These are phyloP conservation scores for Scatophagus argus DNA, from an alignment of 2,113 vertebrate genomes.

Conservation along the genomic window DNA sequence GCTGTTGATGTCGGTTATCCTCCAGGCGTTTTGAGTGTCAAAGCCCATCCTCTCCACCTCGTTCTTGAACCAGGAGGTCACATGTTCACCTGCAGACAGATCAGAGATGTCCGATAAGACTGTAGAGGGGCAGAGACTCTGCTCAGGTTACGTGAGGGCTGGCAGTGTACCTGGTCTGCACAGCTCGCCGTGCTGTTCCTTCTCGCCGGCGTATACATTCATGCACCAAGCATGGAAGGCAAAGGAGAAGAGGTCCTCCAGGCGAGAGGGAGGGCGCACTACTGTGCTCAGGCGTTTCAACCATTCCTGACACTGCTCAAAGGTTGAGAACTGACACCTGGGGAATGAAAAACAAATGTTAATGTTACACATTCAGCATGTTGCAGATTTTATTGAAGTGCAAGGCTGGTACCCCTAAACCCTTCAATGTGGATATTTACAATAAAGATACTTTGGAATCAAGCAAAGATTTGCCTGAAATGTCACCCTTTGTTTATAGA, in stretches of 20 bases:
- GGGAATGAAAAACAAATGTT: not conserved
- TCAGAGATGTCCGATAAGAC: slow-evolving; percentile 54
- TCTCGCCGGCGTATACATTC: slow-evolving; percentile 94
- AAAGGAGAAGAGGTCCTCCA: slow-evolving; percentile 97
- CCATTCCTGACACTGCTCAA: slow-evolving; percentile 98
- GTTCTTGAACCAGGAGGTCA: slow-evolving; percentile 95
- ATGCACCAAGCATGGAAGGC: slow-evolving; percentile 98
- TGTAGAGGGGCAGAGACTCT: not conserved
- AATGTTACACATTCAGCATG: not conserved
- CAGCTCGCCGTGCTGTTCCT: slow-evolving; percentile 95
- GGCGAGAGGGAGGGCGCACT: slow-evolving; percentile 90
- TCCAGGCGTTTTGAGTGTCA: slow-evolving; percentile 98
- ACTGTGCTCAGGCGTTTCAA: slow-evolving; percentile 90
- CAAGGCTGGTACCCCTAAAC: not conserved
- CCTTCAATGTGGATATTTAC: not conserved
- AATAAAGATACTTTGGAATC: not conserved
- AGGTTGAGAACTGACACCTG: slow-evolving; percentile 97
- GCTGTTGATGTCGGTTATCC: slow-evolving; percentile 97
- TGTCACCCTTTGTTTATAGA: not conserved
- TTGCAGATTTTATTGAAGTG: not conserved
- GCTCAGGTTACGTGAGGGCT: not conserved
- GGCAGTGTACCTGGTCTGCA: slow-evolving; percentile 90
- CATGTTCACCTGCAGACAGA: slow-evolving; percentile 90
- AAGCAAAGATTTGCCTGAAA: not conserved
- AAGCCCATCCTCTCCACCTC: slow-evolving; percentile 99